A percentile compares a stretch with the other conserved stretches of the same genome.
Conservation (phyloP, 2,113 vertebrate species). For the Rattus norvegicus region DNA sequence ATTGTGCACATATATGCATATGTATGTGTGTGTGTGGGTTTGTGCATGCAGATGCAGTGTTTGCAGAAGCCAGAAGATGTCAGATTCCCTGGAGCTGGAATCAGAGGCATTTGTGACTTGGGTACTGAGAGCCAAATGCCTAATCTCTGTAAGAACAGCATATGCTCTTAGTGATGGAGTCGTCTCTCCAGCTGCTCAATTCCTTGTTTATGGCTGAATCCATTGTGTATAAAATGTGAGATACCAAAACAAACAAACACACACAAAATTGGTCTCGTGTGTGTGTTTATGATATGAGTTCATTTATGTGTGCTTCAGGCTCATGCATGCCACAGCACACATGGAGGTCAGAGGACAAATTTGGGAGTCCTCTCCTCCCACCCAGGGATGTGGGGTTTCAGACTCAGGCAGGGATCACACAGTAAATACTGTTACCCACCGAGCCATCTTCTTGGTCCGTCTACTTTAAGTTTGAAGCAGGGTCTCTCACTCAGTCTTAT, state of each 20-base stretch:
- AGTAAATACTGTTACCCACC: neutral
- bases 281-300: neutral
- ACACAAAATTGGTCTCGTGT: neutral
- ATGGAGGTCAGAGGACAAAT: neutral
- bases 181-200: neutral
- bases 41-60: neutral
- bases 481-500: neutral
- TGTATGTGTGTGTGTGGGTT: neutral
- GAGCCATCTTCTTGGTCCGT: neutral
- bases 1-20: neutral
- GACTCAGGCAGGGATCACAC: neutral
- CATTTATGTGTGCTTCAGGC: neutral
- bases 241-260: neutral
- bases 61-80: neutral
- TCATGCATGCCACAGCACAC: neutral
- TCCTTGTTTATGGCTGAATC: neutral
- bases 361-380: neutral
- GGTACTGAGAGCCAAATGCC: neutral
- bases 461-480: neutral
- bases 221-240: neutral
- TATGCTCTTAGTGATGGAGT: neutral
- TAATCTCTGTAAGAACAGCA: neutral
- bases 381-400: neutral
- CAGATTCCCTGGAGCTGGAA: neutral
- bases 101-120: neutral